Conservation (phyloP, 2,888 invertebrate species). For the Archips crataeganus region DNA sequence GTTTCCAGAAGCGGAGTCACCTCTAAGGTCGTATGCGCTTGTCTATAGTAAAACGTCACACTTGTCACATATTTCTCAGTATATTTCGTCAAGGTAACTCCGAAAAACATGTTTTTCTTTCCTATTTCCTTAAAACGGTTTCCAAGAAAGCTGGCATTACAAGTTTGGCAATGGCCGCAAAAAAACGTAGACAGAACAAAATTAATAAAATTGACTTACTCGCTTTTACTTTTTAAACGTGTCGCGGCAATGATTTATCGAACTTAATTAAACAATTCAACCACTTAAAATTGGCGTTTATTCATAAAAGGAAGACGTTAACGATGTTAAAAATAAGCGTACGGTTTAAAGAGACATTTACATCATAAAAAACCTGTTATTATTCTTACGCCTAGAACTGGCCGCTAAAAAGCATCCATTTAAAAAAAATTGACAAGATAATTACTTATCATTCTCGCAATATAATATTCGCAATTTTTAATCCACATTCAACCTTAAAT, state of each 20-base stretch:
- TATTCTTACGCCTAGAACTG: constrained; percentile 43
- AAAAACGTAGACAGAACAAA: constrained; percentile 11
- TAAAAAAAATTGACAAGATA: constrained; percentile 60
- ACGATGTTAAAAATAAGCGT: constrained; percentile 27
- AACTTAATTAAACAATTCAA: constrained; percentile 18
- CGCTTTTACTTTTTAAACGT: neutral
- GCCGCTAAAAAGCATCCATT: constrained; percentile 48
- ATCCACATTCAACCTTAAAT: constrained; percentile 41
- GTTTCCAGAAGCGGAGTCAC: neutral
- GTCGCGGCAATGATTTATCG: constrained; percentile 14
- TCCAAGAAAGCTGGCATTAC: constrained; percentile 9
- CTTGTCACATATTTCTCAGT: neutral
- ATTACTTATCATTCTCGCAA: constrained; percentile 52
- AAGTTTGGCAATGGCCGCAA: neutral
- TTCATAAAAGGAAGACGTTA: constrained; percentile 30
- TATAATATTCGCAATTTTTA: constrained; percentile 38
- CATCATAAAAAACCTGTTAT: constrained; percentile 40
- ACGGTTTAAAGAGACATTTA: constrained; percentile 35
- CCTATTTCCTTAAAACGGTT: constrained; percentile 4
- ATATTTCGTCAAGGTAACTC: neutral
- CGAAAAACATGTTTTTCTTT: neutral
- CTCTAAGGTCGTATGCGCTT: neutral
- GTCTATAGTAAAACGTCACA: neutral
- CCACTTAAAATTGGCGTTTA: constrained; percentile 4
- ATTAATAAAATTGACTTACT: constrained; percentile 9